Percentiles rank a stretch among this genome's conserved stretches.
Evolutionary conservation across 2,113 vertebrate species (phyloP).

Genomic region (Alethe diademata): DNA sequence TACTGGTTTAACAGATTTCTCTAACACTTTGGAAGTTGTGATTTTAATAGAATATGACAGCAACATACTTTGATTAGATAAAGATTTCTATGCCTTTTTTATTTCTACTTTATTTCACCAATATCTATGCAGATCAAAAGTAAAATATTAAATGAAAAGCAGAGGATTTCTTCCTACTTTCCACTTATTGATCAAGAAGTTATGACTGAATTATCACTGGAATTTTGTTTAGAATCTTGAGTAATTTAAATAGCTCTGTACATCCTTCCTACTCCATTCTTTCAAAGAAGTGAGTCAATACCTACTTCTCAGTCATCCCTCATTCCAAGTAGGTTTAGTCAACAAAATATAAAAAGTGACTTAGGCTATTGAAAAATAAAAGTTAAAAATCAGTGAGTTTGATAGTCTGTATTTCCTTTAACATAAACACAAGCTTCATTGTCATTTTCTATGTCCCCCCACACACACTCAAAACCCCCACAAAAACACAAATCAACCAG

Average conservation of each 20-base stretch:
- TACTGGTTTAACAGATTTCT: background rate
- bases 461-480: background rate
- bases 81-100: constrained; percentile 18
- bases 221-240: constrained; percentile 49
- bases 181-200: constrained; percentile 52
- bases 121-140: constrained; percentile 58
- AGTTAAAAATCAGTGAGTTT: background rate
- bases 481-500: background rate
- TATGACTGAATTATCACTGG: constrained; percentile 45
- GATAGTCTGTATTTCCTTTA: background rate
- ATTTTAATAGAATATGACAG: constrained; percentile 46
- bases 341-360: background rate
- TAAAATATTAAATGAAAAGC: constrained; percentile 57
- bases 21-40: constrained; percentile 18
- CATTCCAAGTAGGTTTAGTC: background rate
- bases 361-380: background rate
- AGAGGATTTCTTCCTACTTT: background rate
- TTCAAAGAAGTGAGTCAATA: background rate
- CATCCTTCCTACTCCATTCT: background rate
- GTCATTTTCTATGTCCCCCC: rapidly evolving
- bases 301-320: background rate
- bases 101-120: constrained; percentile 51
- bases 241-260: constrained; percentile 59
- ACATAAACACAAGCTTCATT: background rate
- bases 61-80: constrained; percentile 27